Base-by-base conservation (phyloP, 2,888 invertebrate genomes). In the Yponomeuta plumbellus region DNA sequence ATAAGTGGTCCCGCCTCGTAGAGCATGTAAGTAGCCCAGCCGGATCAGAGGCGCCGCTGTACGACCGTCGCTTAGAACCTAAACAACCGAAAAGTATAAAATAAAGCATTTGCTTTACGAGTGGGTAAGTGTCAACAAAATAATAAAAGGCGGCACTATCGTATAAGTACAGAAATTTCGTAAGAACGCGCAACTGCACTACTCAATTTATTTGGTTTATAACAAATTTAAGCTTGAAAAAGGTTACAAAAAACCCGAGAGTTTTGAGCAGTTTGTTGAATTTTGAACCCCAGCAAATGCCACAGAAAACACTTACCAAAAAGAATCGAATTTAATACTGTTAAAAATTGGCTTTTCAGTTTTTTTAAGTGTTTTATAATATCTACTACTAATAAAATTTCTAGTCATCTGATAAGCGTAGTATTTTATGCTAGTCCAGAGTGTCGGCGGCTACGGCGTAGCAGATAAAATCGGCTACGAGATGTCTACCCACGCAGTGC, bases 61-160 rank as follows among this genome's bases (percentile, higher is more conserved):
- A 74, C 98, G 96, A 0, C 97, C 98, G 81, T 98, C 98, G 77
- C 98, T 97, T 66, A 98, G 90, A 69, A 98, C 95, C 83, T 92
- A 23, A 26, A 66, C 56, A 56, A 70, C 71, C 23, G 72, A 72
- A 39, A 63, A 65, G 61, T 5, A 65, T 17, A 52, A 8, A 52
- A 52, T 52, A 52, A 52, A 52, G 44, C 17, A 44, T 8, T 13
- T 2, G 10, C 2, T 11, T 44, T 13, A 11, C 11, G 11, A 44
- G 13, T 13, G 8, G 44, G 44, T 44, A 13, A 52, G 44, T 52
- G 17, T 52, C 22, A 58, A 58, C 11, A 59, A 59, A 21, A 57
- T 57, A 57, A 20, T 21, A 20, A 21, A 57, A 57, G 57, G 20
- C 20, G 21, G 20, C n/a, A 6, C n/a, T 10, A 5, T 20, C 57